A percentile compares a stretch with the other conserved stretches of the same genome.
phyloP scores from a whole-genome alignment of 2,888 invertebrate genomes.

The Epirrita christyi region DNA sequence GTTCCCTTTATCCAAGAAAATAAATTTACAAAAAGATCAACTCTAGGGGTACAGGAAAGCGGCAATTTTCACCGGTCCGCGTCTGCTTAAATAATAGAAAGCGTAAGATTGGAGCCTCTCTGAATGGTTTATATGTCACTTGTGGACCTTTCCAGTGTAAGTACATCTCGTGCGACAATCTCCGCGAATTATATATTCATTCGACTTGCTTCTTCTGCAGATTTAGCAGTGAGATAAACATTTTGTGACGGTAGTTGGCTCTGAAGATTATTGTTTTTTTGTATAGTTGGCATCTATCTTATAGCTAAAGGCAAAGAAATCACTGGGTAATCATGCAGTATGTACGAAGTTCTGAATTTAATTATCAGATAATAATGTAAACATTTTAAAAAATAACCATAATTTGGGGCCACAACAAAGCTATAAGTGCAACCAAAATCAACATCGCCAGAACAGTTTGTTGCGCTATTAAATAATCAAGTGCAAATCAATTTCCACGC shows the following conservation, averaged over 20 bases:
- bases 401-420: neutral
- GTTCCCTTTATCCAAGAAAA: constrained; percentile 26
- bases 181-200: constrained; percentile 77
- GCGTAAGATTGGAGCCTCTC: constrained; percentile 78
- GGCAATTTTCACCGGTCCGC: constrained; percentile 72
- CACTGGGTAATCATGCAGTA: too few species aligned
- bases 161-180: constrained; percentile 70
- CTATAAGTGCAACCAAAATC: neutral
- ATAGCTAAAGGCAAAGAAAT: neutral
- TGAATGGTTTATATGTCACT: constrained; percentile 83
- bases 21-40: constrained; percentile 32
- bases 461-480: constrained; percentile 74
- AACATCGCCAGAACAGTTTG: constrained; percentile 46
- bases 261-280: constrained; percentile 31
- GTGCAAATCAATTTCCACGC: constrained; percentile 80
- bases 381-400: too few species aligned
- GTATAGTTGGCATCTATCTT: neutral
- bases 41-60: constrained; percentile 56
- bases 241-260: constrained; percentile 31
- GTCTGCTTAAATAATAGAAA: constrained; percentile 81
- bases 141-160: constrained; percentile 75
- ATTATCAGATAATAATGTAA: too few species aligned
- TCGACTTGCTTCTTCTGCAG: constrained; percentile 59
- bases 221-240: constrained; percentile 56
- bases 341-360: too few species aligned